These are phyloP conservation scores for Rhynchonycteris naso DNA, from an alignment of 2,797 vertebrate genomes.

Conservation along the genomic window DNA sequence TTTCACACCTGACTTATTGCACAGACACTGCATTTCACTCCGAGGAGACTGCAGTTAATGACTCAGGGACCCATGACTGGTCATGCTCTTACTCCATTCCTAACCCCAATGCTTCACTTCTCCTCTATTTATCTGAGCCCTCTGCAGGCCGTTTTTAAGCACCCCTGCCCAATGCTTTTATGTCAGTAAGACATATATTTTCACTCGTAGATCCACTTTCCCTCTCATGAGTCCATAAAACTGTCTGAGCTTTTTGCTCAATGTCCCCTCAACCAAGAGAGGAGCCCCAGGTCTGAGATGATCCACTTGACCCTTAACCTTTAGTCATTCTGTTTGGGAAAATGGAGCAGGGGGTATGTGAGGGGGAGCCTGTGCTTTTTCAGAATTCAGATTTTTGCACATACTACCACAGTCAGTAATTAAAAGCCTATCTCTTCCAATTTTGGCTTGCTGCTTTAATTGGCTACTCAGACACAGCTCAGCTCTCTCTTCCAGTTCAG, in stretches of 20 bases:
- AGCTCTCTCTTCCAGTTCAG: not conserved
- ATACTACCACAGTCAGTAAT: not conserved
- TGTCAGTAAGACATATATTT: not conserved
- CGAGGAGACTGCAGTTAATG: not conserved
- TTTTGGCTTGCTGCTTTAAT: not conserved
- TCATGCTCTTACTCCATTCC: not conserved
- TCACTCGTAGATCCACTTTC: not conserved
- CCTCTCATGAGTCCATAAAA: not conserved
- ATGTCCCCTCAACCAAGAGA: not conserved
- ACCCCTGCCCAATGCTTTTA: not conserved
- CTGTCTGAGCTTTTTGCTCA: not conserved
- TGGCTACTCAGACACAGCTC: not conserved
- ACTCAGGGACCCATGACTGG: not conserved
- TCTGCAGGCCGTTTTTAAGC: not conserved
- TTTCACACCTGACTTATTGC: not conserved
- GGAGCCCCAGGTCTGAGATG: not conserved
- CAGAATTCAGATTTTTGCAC: not conserved
- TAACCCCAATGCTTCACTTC: not conserved
- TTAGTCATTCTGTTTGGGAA: not conserved
- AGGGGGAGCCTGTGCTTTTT: not conserved
- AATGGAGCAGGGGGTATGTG: not conserved
- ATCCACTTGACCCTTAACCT: not conserved
- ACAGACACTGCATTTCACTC: not conserved
- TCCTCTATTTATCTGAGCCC: not conserved
- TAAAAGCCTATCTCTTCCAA: not conserved